These are phyloP conservation scores for Troides helena DNA, from an alignment of 2,888 invertebrate species.

Conservation along the genomic window DNA sequence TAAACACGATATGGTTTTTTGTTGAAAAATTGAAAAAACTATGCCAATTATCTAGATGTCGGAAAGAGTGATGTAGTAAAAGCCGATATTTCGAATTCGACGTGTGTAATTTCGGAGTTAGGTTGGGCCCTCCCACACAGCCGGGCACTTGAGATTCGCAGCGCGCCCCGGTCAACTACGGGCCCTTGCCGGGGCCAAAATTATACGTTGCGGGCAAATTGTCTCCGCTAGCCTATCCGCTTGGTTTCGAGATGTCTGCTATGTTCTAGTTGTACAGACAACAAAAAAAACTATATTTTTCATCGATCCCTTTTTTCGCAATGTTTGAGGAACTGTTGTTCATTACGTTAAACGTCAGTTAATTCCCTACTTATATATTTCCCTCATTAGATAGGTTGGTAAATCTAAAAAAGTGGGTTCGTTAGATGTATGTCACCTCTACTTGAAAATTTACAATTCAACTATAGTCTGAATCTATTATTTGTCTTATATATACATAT, in stretches of 20 bases:
- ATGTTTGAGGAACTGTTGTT: not conserved
- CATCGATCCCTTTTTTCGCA: not conserved
- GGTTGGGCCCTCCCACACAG: slow-evolving; percentile 28
- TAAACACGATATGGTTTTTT: no score
- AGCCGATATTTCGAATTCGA: slow-evolving; percentile 21
- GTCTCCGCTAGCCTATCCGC: slow-evolving; percentile 56
- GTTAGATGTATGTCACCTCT: no score
- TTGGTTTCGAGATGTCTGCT: slow-evolving; percentile 57
- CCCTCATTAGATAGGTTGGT: no score
- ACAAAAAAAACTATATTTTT: slow-evolving; percentile 31
- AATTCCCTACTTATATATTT: no score
- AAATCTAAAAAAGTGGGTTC: no score
- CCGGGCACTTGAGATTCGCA: slow-evolving; percentile 54
- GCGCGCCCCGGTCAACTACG: slow-evolving; percentile 50
- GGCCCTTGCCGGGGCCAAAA: slow-evolving; percentile 55
- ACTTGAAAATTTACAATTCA: no score
- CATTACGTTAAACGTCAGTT: not conserved
- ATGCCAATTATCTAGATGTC: slow-evolving; percentile 12
- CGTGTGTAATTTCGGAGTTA: slow-evolving; percentile 25
- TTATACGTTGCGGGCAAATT: slow-evolving; percentile 69
- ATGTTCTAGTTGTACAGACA: slow-evolving; percentile 42
- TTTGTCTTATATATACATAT: no score
- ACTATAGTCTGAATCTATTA: no score
- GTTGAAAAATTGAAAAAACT: not conserved
- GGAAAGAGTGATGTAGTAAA: slow-evolving; percentile 12